Evolutionary conservation across 2,888 invertebrate genomes (phyloP).

Genomic region (Orchesellides sinensis): DNA sequence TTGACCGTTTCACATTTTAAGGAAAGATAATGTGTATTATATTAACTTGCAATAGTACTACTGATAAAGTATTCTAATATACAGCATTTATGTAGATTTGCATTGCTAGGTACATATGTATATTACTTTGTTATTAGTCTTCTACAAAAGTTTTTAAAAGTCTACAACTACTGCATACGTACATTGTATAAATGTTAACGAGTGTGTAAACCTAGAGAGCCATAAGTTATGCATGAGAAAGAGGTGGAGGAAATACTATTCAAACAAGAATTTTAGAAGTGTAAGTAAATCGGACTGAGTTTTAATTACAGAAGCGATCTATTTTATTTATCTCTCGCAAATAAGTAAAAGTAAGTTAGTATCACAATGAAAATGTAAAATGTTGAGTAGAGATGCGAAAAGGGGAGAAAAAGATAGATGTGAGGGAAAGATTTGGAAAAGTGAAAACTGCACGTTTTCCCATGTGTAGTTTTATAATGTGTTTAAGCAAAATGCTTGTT

Average conservation of each 20-base stretch:
- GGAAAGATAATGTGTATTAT: too few relatives aligned
- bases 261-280: not conserved
- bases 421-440: conserved; percentile 17
- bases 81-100: too few relatives aligned
- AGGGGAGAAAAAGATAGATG: not conserved
- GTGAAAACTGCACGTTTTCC: not conserved
- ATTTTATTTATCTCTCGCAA: conserved; percentile 53
- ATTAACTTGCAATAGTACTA: too few relatives aligned
- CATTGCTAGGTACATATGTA: too few relatives aligned
- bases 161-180: too few relatives aligned
- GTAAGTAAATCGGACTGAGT: conserved; percentile 40
- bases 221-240: not conserved
- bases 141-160: too few relatives aligned
- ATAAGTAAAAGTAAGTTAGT: conserved; percentile 10
- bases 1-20: too few relatives aligned
- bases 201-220: too few relatives aligned
- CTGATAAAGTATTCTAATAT: too few relatives aligned
- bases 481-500: not conserved
- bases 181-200: too few relatives aligned
- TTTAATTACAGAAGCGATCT: conserved; percentile 58
- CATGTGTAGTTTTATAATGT: not conserved
- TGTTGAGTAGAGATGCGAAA: too few relatives aligned
- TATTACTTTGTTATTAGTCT: too few relatives aligned
- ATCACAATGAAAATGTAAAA: not conserved
- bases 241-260: not conserved